Evolutionary conservation across 2,797 vertebrate species (phyloP).

Genomic region (Euthynnus affinis): DNA sequence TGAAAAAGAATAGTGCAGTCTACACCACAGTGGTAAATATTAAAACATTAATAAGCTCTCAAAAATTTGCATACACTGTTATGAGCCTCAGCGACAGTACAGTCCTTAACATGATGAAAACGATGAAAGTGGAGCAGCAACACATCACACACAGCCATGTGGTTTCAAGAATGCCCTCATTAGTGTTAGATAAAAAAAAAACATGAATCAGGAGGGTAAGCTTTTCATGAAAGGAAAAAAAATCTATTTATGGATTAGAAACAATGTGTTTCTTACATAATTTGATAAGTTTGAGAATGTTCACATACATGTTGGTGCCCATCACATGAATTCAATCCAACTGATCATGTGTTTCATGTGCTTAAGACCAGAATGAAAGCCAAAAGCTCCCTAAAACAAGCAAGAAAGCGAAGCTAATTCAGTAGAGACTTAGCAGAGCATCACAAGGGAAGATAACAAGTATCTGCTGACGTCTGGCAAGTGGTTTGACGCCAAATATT

Average conservation of each 20-base stretch:
- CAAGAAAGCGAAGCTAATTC: not conserved
- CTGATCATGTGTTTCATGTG: not conserved
- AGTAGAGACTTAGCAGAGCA: no score
- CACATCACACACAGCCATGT: not conserved
- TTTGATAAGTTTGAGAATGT: not conserved
- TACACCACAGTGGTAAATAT: slow-evolving; percentile 20
- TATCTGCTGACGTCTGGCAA: no score
- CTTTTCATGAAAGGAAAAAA: not conserved
- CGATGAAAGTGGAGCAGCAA: slow-evolving; percentile 35
- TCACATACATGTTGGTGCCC: not conserved
- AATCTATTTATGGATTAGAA: not conserved
- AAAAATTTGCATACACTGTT: slow-evolving; percentile 14
- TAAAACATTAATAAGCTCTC: slow-evolving; percentile 51
- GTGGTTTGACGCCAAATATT: not conserved
- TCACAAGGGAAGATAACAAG: no score
- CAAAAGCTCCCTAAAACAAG: not conserved
- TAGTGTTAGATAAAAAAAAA: not conserved
- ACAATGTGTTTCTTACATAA: not conserved
- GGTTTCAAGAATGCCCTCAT: not conserved
- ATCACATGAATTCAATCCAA: not conserved
- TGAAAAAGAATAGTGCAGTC: slow-evolving; percentile 22
- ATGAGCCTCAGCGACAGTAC: not conserved
- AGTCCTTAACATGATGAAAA: slow-evolving; percentile 16
- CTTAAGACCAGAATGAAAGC: not conserved
- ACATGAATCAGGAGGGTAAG: not conserved